A percentile compares a stretch with the other conserved stretches of the same genome.
Conservation (phyloP, 2,888 invertebrate species). For the Ommatoiulus sabulosus region DNA sequence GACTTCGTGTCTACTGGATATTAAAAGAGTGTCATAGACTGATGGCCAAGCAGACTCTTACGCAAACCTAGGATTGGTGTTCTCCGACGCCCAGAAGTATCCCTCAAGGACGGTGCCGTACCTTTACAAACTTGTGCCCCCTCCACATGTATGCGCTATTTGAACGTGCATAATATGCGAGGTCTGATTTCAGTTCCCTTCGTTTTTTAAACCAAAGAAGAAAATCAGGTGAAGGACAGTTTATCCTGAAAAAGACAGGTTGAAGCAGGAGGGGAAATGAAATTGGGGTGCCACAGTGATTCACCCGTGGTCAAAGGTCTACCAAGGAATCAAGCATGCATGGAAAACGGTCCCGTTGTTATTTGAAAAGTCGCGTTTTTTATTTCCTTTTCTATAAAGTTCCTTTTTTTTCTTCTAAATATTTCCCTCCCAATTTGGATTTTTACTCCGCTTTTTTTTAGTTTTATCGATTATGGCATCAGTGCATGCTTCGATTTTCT, state of each 20-base stretch:
- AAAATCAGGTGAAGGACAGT: constrained; percentile 39
- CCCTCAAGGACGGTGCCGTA: not conserved
- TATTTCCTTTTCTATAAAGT: not conserved
- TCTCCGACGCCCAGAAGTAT: not conserved
- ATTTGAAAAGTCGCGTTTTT: not conserved
- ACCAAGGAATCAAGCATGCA: not conserved
- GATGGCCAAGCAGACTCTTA: not conserved
- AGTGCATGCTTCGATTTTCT: too few relatives aligned
- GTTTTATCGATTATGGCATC: too few relatives aligned
- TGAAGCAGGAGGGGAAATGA: not conserved
- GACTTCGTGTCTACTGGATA: not conserved
- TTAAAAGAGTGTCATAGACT: not conserved
- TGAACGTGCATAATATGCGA: not conserved
- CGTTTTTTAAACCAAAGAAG: not conserved
- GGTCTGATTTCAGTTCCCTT: not conserved
- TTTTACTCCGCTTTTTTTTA: too few relatives aligned
- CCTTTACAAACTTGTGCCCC: not conserved
- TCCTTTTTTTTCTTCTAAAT: not conserved
- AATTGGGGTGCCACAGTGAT: not conserved
- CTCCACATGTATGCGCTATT: not conserved
- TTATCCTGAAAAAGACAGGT: not conserved
- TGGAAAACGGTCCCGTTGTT: not conserved
- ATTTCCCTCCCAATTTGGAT: not conserved
- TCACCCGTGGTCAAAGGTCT: constrained; percentile 11
- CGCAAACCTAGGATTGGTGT: not conserved